Base-by-base conservation (phyloP, 2,888 invertebrate genomes). In the Spodoptera picta region DNA sequence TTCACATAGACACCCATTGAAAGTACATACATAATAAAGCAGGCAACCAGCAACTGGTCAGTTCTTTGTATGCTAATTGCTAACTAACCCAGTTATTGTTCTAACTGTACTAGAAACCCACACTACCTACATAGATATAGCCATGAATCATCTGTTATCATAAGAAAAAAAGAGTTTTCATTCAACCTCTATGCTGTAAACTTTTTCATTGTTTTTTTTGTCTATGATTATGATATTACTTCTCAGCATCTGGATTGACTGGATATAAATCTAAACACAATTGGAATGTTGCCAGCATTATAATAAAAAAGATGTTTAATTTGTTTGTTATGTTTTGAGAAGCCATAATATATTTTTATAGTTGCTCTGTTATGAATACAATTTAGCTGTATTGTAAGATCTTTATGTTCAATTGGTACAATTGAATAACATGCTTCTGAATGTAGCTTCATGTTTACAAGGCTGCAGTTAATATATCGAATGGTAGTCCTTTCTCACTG, bases 61-160 rank as follows among this genome's bases (percentile, higher is more conserved):
- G 68, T 48, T 31, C 1, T 10, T 54, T 42, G 51, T 75, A 79
- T 82, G 79, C 68, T 85, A 86, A 87, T 87, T 86, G 80, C 59
- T 77, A 57, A 75, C 77, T 84, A 81, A 80, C 86, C 85, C 69
- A 87, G 71, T 77, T 75, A 54, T 60, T 54, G 7, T 58, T 31
- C 54, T 79, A 80, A 79, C 76, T 74, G 78, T 81, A 67, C 51
- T 59, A 12, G 42, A 45, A 42, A 36, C 63, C 66, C 58, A 70
- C 75, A 70, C 59, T 41, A 46, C 19, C 59, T 41, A 46, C 19
- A 19, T 45, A 31, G 5, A 31, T 11, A 53, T n/a, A 51, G 51
- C 19, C 14, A 46, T 69, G 69, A 73, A 60, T 73, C 67, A 73
- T 60, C 51, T 58, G 4, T 46, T 43, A 23, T 65, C 50, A 53